These are phyloP conservation scores for Eretmochelys imbricata DNA, from an alignment of 2,113 vertebrate genomes.

Conservation along the genomic window DNA sequence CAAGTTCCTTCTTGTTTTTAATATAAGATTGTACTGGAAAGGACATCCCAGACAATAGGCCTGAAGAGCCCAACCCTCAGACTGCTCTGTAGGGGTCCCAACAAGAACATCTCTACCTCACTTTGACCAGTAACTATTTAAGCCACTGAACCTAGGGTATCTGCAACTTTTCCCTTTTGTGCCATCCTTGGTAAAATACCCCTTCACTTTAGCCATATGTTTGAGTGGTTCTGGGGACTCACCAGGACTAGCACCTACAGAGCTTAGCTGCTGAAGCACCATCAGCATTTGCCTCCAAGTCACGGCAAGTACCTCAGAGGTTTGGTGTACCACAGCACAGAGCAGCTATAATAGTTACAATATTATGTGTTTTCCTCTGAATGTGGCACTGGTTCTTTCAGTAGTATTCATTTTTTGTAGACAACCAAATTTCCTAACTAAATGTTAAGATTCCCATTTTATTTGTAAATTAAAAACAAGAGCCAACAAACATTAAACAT, in stretches of 20 bases:
- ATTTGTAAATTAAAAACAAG: slow-evolving; percentile 52
- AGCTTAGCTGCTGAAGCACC: not conserved
- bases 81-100: no score
- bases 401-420: not conserved
- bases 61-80: not conserved
- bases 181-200: not conserved
- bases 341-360: not conserved
- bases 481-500: slow-evolving; percentile 7
- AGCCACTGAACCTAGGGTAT: not conserved
- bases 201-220: not conserved
- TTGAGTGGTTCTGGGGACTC: not conserved
- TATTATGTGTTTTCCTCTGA: not conserved
- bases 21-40: not conserved
- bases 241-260: not conserved
- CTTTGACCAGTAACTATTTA: not conserved
- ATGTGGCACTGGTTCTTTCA: not conserved
- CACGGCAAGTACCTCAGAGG: not conserved
- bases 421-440: not conserved
- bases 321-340: not conserved
- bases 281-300: not conserved
- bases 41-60: not conserved
- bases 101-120: not conserved
- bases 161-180: not conserved
- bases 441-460: not conserved
- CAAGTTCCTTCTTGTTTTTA: not conserved